Conservation (phyloP, 2,113 vertebrate genomes). For the Dolichallabes microphthalmus region DNA sequence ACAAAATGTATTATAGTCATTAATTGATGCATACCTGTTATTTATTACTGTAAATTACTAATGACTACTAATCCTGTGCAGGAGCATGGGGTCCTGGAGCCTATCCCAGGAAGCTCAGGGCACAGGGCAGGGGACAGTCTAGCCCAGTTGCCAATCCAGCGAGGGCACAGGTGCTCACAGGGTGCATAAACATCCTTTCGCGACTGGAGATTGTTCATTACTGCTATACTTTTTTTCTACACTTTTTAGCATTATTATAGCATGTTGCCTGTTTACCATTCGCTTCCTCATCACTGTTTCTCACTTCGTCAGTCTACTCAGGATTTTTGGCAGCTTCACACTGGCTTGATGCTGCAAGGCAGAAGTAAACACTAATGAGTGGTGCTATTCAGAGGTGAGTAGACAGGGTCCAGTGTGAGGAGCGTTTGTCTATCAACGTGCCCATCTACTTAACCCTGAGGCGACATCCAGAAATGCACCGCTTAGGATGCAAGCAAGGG, state of each 20-base stretch:
- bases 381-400: constrained; percentile 20
- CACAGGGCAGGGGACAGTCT: too few species aligned
- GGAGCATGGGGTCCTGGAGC: too few species aligned
- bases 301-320: constrained; percentile 26
- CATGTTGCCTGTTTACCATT: constrained; percentile 31
- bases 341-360: constrained; percentile 29
- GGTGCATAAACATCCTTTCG: not conserved
- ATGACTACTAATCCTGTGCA: too few species aligned
- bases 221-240: constrained; percentile 19
- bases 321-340: constrained; percentile 30
- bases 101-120: too few species aligned
- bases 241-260: constrained; percentile 26
- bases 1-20: too few species aligned
- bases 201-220: constrained; percentile 14
- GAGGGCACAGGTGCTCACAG: too few species aligned
- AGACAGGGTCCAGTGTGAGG: constrained; percentile 5
- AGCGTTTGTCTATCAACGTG: constrained; percentile 30
- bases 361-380: constrained; percentile 40
- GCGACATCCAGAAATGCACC: constrained; percentile 27
- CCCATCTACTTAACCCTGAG: constrained; percentile 26
- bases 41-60: too few species aligned
- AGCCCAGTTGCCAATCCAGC: too few species aligned
- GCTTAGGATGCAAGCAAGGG: constrained; percentile 5
- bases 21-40: too few species aligned
- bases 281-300: constrained; percentile 7